These are phyloP conservation scores for Diplodus sargus DNA, from an alignment of 2,797 vertebrate genomes.

Conservation along the genomic window DNA sequence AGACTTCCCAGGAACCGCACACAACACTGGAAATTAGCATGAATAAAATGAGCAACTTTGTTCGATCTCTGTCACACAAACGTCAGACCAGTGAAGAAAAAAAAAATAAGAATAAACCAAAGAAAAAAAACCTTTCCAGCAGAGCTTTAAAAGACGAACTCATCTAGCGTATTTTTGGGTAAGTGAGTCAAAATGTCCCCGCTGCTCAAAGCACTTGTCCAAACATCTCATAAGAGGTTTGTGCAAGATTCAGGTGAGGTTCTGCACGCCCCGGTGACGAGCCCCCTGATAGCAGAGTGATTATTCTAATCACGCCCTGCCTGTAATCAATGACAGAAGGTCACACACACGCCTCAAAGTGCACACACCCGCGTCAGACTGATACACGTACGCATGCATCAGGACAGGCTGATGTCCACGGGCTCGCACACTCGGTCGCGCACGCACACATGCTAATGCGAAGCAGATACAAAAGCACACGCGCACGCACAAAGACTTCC, in stretches of 20 bases:
- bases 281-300: slow-evolving; percentile 42
- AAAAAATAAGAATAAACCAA: background rate
- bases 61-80: background rate
- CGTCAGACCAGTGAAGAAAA: background rate
- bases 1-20: background rate
- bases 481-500: slow-evolving; percentile 12
- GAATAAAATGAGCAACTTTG: background rate
- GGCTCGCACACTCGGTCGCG: background rate
- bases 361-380: slow-evolving; percentile 22
- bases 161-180: slow-evolving; percentile 31
- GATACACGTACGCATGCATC: slow-evolving; percentile 23
- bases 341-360: slow-evolving; percentile 53
- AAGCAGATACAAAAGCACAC: slow-evolving; percentile 14
- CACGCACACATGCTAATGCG: slow-evolving; percentile 18
- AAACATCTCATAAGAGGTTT: slow-evolving; percentile 54
- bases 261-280: slow-evolving; percentile 31
- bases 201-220: slow-evolving; percentile 46
- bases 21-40: background rate
- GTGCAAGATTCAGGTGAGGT: slow-evolving; percentile 48
- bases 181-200: slow-evolving; percentile 42
- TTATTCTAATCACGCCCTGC: slow-evolving; percentile 72
- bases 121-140: background rate
- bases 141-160: slow-evolving; percentile 40
- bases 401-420: background rate
- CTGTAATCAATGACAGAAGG: slow-evolving; percentile 78